Evolutionary conservation across 2,888 invertebrate species (phyloP), one percentile per base, ranked within the genome.

Genomic region (Yponomeuta evonymella): DNA sequence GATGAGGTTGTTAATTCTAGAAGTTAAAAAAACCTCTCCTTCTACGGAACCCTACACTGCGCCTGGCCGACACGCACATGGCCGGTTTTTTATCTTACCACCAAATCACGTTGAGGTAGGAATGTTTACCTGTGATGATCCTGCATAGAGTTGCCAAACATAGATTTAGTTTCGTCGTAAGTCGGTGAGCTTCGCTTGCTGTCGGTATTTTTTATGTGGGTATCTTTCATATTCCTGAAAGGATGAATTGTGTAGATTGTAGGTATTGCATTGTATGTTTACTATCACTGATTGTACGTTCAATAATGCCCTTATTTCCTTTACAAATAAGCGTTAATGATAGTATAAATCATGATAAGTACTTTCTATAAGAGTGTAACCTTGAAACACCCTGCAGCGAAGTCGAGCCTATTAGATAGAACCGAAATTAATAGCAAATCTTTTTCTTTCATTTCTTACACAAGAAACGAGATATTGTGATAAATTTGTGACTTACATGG

Each of bases 161-260:
- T 79, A 48, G 75, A 73, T 70, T 76, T 78, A 48, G 76, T 69
- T 70, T 81, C 81, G 48, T 85, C 83, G 29, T 78, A 70, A 48
- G 76, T 76, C 23, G 83, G 76, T 70, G 82, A 78, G 5, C 81
- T 76, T 67, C 83, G 82, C 12, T 65, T 65, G 71, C 75, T 81
- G 73, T 77, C 81, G 70, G 75, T 80, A 70, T 83, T 84, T 74
- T 76, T 81, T 71, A 91, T 89, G 73, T 87, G 89, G 11, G 90
- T 88, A 75, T 90, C 88, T 83, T 90, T 90, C 81, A 91, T 86
- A 83, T 89, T 87, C 80, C 91, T 92, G 78, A 70, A 84, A 83
- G n/a, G 8, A 65, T 30, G 30, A 29, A 29, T 29, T 65, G 30
- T 67, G 70, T 23, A 66, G 30, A 23, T 23, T 23, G 23, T 23